Conservation (phyloP, 2,113 vertebrate genomes). For the Pheucticus melanocephalus region DNA sequence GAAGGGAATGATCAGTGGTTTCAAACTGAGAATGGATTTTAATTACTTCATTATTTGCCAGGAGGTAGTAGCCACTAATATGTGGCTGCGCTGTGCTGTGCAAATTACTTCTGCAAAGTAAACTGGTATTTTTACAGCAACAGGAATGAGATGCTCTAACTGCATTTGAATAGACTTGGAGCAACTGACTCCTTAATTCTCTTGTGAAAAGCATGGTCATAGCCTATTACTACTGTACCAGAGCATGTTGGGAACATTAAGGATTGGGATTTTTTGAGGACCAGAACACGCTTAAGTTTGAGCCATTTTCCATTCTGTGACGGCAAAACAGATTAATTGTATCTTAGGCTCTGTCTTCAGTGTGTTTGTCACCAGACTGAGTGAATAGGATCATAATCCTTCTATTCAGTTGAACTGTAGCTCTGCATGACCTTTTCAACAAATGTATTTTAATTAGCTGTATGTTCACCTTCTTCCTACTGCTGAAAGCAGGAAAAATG, state of each 20-base stretch:
- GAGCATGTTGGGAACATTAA: background rate
- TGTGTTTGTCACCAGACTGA: slow-evolving; percentile 46
- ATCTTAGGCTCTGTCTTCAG: background rate
- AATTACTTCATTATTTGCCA: slow-evolving; percentile 40
- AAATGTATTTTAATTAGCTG: slow-evolving; percentile 69
- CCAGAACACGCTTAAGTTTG: background rate
- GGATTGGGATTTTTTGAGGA: background rate
- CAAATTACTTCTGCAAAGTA: background rate
- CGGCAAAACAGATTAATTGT: slow-evolving; percentile 52
- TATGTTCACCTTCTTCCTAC: slow-evolving; percentile 53
- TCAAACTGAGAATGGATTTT: slow-evolving; percentile 11
- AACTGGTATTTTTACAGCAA: slow-evolving; percentile 5
- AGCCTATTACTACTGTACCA: background rate
- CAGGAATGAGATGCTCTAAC: background rate
- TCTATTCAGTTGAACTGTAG: slow-evolving; percentile 65
- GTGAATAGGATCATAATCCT: slow-evolving; percentile 69
- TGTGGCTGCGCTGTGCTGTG: background rate
- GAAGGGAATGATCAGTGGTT: background rate
- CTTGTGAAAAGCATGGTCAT: background rate
- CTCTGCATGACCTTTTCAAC: slow-evolving; percentile 73
- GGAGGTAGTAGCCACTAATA: background rate
- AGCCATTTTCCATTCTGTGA: slow-evolving; percentile 16
- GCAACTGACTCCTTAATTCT: slow-evolving; percentile 10
- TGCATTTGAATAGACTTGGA: background rate
- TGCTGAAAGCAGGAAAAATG: slow-evolving; percentile 53